A percentile compares a stretch with the other conserved stretches of the same genome.
phyloP scores from a whole-genome alignment of 2,113 vertebrate species.

The Edolisoma coerulescens region DNA sequence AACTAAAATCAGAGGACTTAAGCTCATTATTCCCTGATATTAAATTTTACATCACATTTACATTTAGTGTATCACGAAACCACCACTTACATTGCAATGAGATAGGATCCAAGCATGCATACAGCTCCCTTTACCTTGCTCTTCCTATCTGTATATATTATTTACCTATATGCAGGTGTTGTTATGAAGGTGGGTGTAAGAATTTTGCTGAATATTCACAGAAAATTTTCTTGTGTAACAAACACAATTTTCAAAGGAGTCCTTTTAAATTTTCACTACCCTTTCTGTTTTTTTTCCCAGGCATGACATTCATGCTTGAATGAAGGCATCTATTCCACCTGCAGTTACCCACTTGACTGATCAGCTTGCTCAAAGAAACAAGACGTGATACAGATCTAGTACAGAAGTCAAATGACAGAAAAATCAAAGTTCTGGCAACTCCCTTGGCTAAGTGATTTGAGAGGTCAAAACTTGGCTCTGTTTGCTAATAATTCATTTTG shows the following conservation, averaged over 20 bases:
- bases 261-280: background rate
- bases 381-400: background rate
- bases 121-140: background rate
- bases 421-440: background rate
- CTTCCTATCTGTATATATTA: background rate
- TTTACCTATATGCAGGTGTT: background rate
- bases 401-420: background rate
- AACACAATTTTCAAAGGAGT: background rate
- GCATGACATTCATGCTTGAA: background rate
- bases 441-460: background rate
- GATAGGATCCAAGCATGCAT: background rate
- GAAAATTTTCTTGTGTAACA: background rate
- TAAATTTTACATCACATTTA: background rate
- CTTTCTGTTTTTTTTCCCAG: background rate
- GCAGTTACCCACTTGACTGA: background rate
- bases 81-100: background rate
- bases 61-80: background rate
- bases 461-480: background rate
- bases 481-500: background rate
- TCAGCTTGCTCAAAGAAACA: background rate
- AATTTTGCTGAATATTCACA: background rate
- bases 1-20: background rate
- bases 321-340: background rate
- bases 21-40: background rate
- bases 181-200: rapidly evolving